phyloP scores from a whole-genome alignment of 2,797 vertebrate species.

The Cephalopachus bancanus region DNA sequence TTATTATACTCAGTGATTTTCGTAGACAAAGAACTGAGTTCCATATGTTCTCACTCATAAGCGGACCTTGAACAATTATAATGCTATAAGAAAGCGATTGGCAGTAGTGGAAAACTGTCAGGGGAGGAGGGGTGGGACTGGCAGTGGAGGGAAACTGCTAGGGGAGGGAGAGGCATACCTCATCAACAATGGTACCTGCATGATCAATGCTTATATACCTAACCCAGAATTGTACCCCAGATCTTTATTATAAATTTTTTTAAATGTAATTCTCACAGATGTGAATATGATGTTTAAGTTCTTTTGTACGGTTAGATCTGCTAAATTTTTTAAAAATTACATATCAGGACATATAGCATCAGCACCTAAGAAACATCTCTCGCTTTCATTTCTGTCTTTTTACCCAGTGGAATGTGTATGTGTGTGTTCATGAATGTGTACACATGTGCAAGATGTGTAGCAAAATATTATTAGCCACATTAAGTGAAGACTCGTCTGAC shows the following conservation, averaged over 20 bases:
- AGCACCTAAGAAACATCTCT: conserved; percentile 5
- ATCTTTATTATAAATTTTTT: not conserved
- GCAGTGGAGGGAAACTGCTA: no score
- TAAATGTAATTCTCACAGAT: not conserved
- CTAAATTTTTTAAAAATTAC: not conserved
- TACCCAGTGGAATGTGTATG: not conserved
- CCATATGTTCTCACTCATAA: no score
- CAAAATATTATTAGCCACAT: not conserved
- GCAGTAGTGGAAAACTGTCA: no score
- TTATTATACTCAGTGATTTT: no score
- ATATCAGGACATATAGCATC: not conserved
- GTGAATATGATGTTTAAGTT: conserved; percentile 28
- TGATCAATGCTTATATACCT: no score
- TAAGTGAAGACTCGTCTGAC: not conserved
- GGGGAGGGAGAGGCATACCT: no score
- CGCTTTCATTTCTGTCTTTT: not conserved
- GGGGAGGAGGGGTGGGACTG: no score
- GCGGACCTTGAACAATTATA: no score
- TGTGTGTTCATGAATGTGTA: not conserved
- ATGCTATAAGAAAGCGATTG: no score
- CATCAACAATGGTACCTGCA: no score
- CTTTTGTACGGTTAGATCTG: not conserved
- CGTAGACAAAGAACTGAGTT: no score
- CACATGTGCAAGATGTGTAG: not conserved
- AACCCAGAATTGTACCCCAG: no score